phyloP scores from a whole-genome alignment of 2,113 vertebrate genomes.

The Stictonetta naevosa region DNA sequence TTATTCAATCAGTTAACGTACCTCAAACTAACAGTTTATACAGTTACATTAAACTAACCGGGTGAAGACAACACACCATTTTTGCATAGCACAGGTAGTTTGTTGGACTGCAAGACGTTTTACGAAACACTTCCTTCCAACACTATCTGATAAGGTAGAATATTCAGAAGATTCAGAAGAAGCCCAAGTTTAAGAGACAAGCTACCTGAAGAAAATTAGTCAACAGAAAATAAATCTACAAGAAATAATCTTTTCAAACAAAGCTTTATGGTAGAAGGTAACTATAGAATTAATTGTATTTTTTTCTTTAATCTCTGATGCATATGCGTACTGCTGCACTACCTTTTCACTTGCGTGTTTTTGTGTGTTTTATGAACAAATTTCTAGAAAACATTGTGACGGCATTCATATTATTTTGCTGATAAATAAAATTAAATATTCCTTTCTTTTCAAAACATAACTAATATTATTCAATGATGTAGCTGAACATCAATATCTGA shows the following conservation, averaged over 20 bases:
- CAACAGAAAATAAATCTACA: not conserved
- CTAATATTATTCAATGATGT: not conserved
- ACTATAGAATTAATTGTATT: not conserved
- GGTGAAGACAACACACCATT: not conserved
- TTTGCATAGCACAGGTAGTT: not conserved
- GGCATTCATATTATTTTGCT: not conserved
- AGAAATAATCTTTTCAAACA: not conserved
- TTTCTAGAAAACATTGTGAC: not conserved
- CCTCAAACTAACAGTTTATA: not conserved
- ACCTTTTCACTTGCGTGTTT: not conserved
- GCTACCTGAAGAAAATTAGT: not conserved
- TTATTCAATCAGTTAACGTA: not conserved
- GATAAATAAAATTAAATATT: not conserved
- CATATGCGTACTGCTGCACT: no score
- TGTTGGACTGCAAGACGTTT: not conserved
- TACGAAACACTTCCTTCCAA: not conserved
- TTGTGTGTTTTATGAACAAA: not conserved
- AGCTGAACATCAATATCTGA: not conserved
- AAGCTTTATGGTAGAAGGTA: rapidly evolving
- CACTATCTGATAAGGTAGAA: not conserved
- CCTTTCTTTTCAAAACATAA: not conserved
- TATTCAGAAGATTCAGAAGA: not conserved
- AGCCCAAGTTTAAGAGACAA: not conserved
- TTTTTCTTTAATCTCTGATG: not conserved
- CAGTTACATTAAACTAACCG: not conserved